These are phyloP conservation scores for Gymnoscopelus braueri DNA, from an alignment of 2,797 vertebrate species.

Conservation along the genomic window DNA sequence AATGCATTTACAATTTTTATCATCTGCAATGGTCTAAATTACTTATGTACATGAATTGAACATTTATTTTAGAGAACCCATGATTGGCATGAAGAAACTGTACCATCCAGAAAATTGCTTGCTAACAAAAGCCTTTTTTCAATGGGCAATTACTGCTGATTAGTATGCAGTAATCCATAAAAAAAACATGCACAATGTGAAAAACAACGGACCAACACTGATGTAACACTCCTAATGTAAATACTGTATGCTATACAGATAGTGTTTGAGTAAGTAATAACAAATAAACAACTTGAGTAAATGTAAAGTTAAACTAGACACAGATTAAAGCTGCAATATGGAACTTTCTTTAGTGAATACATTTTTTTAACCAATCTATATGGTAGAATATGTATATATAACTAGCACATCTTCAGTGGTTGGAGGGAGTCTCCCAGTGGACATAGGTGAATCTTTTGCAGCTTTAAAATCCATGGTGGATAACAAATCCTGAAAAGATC, in stretches of 20 bases:
- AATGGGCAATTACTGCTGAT: neutral
- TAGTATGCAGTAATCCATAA: too few species aligned
- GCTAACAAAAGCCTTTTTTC: conserved; percentile 12
- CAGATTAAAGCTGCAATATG: too few species aligned
- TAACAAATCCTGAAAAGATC: neutral
- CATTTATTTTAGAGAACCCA: conserved; percentile 26
- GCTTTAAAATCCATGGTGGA: conserved; percentile 17
- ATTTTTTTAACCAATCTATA: too few species aligned
- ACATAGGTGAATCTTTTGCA: too few species aligned
- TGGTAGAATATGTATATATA: too few species aligned
- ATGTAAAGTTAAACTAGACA: neutral
- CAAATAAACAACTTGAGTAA: conserved; percentile 5
- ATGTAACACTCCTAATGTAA: conserved; percentile 1
- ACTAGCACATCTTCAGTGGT: too few species aligned
- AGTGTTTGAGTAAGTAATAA: conserved; percentile 7
- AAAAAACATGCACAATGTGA: too few species aligned
- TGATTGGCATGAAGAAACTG: conserved; percentile 6
- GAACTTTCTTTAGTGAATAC: too few species aligned
- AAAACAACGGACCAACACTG: neutral
- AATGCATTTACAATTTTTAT: conserved; percentile 21
- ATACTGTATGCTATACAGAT: neutral
- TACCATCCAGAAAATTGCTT: neutral
- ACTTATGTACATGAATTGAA: conserved; percentile 22
- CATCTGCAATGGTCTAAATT: conserved; percentile 10
- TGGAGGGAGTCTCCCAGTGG: too few species aligned